A percentile compares a stretch with the other conserved stretches of the same genome.
Evolutionary conservation across 92 coral and sea anemone genomes (phyloP).

Genomic region (Umimayanthus chanpuru): DNA sequence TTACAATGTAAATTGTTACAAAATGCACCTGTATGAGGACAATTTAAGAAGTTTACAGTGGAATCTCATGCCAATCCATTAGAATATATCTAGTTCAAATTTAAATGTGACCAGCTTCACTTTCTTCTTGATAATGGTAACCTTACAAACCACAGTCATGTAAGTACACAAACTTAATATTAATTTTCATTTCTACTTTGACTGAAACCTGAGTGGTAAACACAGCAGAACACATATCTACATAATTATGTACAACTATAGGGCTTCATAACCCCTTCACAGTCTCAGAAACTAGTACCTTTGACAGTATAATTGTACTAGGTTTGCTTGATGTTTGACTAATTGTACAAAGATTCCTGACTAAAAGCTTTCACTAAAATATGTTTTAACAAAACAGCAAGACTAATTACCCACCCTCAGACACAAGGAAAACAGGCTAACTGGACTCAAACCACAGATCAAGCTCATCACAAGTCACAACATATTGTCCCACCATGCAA

Average conservation of each 20-base stretch:
- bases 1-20: too few species aligned
- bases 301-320: neutral
- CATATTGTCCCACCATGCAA: neutral
- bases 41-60: too few species aligned
- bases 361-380: neutral
- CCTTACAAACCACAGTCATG: too few species aligned
- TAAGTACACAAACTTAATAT: too few species aligned
- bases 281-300: neutral
- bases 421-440: conserved; percentile 5
- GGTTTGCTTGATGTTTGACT: neutral
- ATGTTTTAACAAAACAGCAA: neutral
- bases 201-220: too few species aligned
- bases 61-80: too few species aligned
- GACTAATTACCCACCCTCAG: conserved; percentile 13
- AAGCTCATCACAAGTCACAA: conserved; percentile 21
- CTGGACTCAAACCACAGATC: neutral
- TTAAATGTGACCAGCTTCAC: too few species aligned
- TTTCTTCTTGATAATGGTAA: too few species aligned
- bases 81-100: too few species aligned
- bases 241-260: neutral
- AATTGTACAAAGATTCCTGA: neutral
- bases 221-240: too few species aligned
- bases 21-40: too few species aligned
- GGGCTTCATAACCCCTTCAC: neutral
- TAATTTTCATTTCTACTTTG: too few species aligned